Conservation (phyloP, 2,888 invertebrate species). For the Hydropsyche betteni region DNA sequence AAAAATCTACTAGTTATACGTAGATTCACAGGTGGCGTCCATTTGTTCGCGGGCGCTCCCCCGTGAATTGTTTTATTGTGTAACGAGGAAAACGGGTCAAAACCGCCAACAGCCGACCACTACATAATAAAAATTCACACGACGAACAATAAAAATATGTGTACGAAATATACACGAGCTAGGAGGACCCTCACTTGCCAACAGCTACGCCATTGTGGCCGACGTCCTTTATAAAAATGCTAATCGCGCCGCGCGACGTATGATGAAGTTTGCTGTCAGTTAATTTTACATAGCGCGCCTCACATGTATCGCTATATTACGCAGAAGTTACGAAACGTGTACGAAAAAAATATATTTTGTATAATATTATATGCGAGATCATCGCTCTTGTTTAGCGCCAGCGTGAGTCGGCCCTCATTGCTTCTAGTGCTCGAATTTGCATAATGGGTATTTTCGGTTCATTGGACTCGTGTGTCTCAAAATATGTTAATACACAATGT, state of each 20-base stretch:
- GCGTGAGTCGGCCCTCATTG: slow-evolving; percentile 5
- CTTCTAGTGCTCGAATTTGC: slow-evolving; percentile 23
- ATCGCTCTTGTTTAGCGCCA: slow-evolving; percentile 1
- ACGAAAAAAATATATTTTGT: too few relatives aligned
- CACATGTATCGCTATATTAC: background rate
- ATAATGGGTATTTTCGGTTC: slow-evolving; percentile 20
- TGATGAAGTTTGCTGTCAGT: slow-evolving; percentile 8
- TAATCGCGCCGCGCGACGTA: slow-evolving; percentile 42
- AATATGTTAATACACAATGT: too few relatives aligned
- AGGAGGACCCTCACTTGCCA: too few relatives aligned
- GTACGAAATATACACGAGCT: background rate
- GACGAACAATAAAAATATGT: slow-evolving; percentile 26
- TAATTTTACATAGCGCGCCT: slow-evolving; percentile 31
- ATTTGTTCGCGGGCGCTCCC: slow-evolving; percentile 2
- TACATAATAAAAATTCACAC: slow-evolving; percentile 28
- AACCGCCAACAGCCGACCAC: background rate
- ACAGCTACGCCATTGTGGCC: background rate
- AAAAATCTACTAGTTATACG: too few relatives aligned
- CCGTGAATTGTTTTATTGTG: slow-evolving; percentile 24
- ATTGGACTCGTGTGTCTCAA: background rate
- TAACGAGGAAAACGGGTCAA: slow-evolving; percentile 11
- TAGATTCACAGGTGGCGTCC: too few relatives aligned
- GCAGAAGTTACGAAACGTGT: background rate
- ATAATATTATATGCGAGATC: background rate
- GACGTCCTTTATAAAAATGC: slow-evolving; percentile 47